Conservation (phyloP, 1,140 invertebrate species). For the Harlomillsia oculata region DNA sequence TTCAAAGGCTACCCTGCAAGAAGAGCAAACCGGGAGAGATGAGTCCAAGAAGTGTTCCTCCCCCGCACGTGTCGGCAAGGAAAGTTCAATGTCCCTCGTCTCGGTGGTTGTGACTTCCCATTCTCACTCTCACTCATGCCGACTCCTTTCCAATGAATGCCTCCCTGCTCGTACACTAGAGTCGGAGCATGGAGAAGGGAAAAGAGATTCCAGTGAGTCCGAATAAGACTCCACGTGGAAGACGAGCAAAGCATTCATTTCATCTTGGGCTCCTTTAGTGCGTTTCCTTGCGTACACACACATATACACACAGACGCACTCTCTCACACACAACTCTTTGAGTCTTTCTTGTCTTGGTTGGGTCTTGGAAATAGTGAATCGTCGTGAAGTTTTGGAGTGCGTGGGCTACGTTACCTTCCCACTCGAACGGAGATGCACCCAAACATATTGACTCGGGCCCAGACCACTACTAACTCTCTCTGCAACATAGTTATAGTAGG, state of each 20-base stretch:
- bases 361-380: too few relatives aligned
- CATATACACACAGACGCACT: not conserved
- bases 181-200: too few relatives aligned
- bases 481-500: too few relatives aligned
- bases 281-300: not conserved
- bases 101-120: slow-evolving; percentile 1
- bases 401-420: too few relatives aligned
- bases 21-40: not conserved
- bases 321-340: not conserved
- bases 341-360: too few relatives aligned
- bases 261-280: not conserved
- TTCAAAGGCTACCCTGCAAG: not conserved
- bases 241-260: slow-evolving; percentile 9
- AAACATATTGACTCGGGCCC: too few relatives aligned
- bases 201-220: too few relatives aligned
- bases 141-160: not conserved
- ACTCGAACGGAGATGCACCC: too few relatives aligned
- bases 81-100: slow-evolving; percentile 30
- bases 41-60: slow-evolving; percentile 25
- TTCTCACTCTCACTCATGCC: not conserved
- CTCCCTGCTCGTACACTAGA: too few relatives aligned
- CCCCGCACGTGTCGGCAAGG: slow-evolving; percentile 32
- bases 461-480: too few relatives aligned
- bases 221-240: not conserved
- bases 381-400: too few relatives aligned